phyloP scores from a whole-genome alignment of 1,140 invertebrate species.

The Ooceraea biroi region DNA sequence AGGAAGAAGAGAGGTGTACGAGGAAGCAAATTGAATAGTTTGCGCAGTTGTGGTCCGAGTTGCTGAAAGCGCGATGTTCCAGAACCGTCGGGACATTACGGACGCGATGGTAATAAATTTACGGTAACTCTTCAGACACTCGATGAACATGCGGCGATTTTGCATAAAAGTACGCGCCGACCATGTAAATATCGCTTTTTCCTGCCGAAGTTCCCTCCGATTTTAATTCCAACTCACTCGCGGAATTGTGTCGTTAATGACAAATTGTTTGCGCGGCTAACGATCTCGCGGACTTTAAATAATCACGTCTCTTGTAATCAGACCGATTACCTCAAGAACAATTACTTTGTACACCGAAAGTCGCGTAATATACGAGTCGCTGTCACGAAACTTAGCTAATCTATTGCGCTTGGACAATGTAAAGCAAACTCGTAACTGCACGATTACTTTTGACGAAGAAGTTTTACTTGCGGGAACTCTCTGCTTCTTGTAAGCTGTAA shows the following conservation, averaged over 20 bases:
- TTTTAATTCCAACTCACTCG: slow-evolving; percentile 30
- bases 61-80: slow-evolving; percentile 10
- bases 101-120: slow-evolving; percentile 47
- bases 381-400: background rate
- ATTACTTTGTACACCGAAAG: background rate
- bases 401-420: background rate
- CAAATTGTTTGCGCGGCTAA: slow-evolving; percentile 29
- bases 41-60: slow-evolving; percentile 43
- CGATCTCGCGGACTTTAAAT: slow-evolving; percentile 24
- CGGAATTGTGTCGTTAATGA: slow-evolving; percentile 45
- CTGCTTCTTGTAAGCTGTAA: background rate
- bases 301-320: background rate
- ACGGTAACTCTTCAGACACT: slow-evolving; percentile 53
- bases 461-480: background rate
- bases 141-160: slow-evolving; percentile 19
- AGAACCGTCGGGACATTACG: background rate
- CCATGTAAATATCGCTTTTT: slow-evolving; percentile 41
- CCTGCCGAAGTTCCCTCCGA: background rate
- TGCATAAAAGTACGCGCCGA: slow-evolving; percentile 48
- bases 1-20: slow-evolving; percentile 1
- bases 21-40: slow-evolving; percentile 48
- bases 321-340: slow-evolving; percentile 3
- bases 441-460: background rate
- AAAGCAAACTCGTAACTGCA: background rate
- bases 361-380: background rate